Base-by-base conservation (phyloP, 2,888 invertebrate genomes). In the Zaprionus obscuricornis region DNA sequence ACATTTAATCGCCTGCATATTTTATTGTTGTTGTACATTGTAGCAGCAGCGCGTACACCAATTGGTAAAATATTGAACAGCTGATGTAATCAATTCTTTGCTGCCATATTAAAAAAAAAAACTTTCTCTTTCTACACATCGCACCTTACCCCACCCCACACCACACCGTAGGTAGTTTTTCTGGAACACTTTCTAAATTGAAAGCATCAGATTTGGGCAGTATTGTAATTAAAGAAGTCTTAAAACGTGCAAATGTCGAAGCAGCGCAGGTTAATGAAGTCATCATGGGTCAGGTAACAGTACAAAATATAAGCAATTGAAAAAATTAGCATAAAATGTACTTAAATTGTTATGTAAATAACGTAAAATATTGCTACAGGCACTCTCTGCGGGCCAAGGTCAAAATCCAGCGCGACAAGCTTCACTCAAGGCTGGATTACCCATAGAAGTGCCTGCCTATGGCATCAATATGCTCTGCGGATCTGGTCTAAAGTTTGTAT, bases 1-100 rank as follows among this genome's bases (percentile, higher is more conserved):
- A 93, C 99, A 99, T 92, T 99, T 99, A 90, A 99, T 99, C 85
- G 98, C 98, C 92, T 99, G 99, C 98, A 98, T 98, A 91, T 91
- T 83, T 46, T 45, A 37, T 65, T 54, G 34, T 49, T 50, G 63
- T 57, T 90, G 42, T 90, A 93, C 43, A 96, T 97, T 75, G 93
- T 95, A 5, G 94, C 95, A 16, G 96, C 95, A 10, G 95, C 93
- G 11, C 92, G 97, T 72, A 96, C 97, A n/a, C 96, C 96, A 1
- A 95, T 97, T 81, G 96, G 96, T 95, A 92, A 89, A 34, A 22
- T 59, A 7, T 4, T 13, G 22, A 11, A 27, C 14, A 31, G 8
- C 60, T 59, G 56, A 87, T 89, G 63, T 33, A 55, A 54, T 45
- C 8, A 31, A 39, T 51, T 31, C 29, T 22, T 10, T 56, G n/a